A percentile compares a stretch with the other conserved stretches of the same genome.
These are phyloP conservation scores for Tetranychus piercei DNA, from an alignment of 2,888 invertebrate genomes.

Conservation along the genomic window DNA sequence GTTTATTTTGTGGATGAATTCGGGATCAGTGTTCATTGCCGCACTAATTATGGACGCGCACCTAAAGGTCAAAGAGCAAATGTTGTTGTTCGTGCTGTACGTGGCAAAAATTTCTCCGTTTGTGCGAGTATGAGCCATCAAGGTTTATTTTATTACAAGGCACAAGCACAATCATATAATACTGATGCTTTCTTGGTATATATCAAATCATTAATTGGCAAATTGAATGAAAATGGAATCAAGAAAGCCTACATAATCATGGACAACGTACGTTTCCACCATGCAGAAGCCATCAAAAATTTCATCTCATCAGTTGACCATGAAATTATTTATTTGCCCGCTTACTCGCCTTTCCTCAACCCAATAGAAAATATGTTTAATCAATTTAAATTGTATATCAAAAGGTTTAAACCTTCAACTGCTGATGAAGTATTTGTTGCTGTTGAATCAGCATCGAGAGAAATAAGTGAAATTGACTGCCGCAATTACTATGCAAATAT, in stretches of 20 bases:
- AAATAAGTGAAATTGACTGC: not conserved
- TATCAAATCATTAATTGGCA: not conserved
- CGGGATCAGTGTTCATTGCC: not conserved
- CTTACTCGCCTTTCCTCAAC: not conserved
- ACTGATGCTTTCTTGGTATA: not conserved
- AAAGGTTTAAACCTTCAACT: too few relatives aligned
- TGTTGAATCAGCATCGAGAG: not conserved
- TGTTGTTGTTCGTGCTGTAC: not conserved
- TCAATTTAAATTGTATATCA: too few relatives aligned
- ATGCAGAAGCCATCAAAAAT: not conserved
- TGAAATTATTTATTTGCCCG: not conserved
- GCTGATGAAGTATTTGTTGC: too few relatives aligned
- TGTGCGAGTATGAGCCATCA: not conserved
- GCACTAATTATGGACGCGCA: not conserved
- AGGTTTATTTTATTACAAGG: not conserved
- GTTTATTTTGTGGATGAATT: not conserved
- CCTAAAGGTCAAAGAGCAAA: not conserved
- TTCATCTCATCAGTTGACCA: too few relatives aligned
- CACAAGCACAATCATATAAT: not conserved
- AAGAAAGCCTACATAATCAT: not conserved
- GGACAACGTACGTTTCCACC: slow-evolving; percentile 2
- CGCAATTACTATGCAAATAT: not conserved
- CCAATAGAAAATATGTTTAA: too few relatives aligned
- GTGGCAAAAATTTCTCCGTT: not conserved
- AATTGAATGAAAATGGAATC: not conserved